Conservation (phyloP, 1,140 invertebrate species). For the Phocides pigmalion region DNA sequence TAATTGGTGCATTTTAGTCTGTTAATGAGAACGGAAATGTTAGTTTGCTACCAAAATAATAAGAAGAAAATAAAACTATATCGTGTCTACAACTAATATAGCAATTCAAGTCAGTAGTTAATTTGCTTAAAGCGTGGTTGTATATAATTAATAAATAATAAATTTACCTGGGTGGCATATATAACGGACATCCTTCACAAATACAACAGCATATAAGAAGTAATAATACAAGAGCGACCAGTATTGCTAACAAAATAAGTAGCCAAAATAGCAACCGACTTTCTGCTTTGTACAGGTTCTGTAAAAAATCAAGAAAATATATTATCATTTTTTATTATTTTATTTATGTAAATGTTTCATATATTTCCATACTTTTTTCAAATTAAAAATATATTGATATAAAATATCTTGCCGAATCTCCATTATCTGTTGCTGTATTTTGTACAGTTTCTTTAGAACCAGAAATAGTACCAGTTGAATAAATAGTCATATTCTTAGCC, state of each 20-base stretch:
- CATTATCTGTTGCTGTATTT: conserved; percentile 54
- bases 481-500: conserved; percentile 82
- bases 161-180: conserved; percentile 89
- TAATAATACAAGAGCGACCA: conserved; percentile 89
- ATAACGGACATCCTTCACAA: conserved; percentile 91
- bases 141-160: conserved; percentile 16
- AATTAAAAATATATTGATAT: not conserved
- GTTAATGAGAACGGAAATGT: conserved; percentile 54
- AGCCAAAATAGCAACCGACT: conserved; percentile 90
- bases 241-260: conserved; percentile 88
- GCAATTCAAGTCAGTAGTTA: conserved; percentile 16
- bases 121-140: conserved; percentile 7
- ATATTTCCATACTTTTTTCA: too few species aligned
- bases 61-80: conserved; percentile 32
- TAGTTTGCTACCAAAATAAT: conserved; percentile 39
- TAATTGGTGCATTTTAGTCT: conserved; percentile 63
- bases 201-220: conserved; percentile 91
- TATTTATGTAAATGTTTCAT: too few species aligned
- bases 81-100: not conserved
- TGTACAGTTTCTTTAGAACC: conserved; percentile 50
- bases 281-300: conserved; percentile 89
- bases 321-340: not conserved
- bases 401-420: conserved; percentile 61
- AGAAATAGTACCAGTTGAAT: conserved; percentile 47
- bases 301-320: conserved; percentile 62